Base-by-base conservation (phyloP, 2,113 vertebrate genomes). In the Alethe castanea region DNA sequence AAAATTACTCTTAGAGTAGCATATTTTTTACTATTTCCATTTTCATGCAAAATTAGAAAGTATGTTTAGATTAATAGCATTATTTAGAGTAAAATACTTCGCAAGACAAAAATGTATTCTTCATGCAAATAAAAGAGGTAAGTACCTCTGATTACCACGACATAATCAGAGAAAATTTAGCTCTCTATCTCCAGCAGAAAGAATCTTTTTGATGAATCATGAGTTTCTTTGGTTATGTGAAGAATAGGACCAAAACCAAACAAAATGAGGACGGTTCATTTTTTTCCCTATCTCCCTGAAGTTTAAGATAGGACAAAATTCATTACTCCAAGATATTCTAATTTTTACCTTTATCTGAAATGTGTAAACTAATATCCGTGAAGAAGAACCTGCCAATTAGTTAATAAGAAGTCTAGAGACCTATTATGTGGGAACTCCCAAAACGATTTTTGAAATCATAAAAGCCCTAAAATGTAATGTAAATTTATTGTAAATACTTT, bases 401-500 rank as follows among this genome's bases (percentile, higher is more conserved):
- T 80, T 81, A 20, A 91, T 82, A 38, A 91, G 47, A 94, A 88
- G 8, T 83, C 66, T 82, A 65, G 73, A 95, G 73, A 79, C 31
- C 48, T 81, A 72, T 85, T 87, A 69, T 61, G 23, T 76, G 8
- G n/a, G 45, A 93, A 92, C 87, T 44, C 50, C 79, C 56, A 81
- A 69, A 92, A 88, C 9, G 0, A 82, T 89, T 80, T 78, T 72
- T 82, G 22, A 90, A 95, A 47, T 61, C 26, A 77, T 91, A 87
- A 91, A 95, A 90, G 19, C 35, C 59, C 38, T 86, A 92, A 67
- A 90, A 78, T 35, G 17, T 66, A 82, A 50, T 65, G 35, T 83
- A 88, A 91, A 91, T 79, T 84, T 89, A 72, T 87, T 83, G 31
- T 66, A 93, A 95, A 87, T 86, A 61, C 45, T 66, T 36, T 88